Conservation (phyloP, 2,888 invertebrate species). For the Stegana nigrithorax region DNA sequence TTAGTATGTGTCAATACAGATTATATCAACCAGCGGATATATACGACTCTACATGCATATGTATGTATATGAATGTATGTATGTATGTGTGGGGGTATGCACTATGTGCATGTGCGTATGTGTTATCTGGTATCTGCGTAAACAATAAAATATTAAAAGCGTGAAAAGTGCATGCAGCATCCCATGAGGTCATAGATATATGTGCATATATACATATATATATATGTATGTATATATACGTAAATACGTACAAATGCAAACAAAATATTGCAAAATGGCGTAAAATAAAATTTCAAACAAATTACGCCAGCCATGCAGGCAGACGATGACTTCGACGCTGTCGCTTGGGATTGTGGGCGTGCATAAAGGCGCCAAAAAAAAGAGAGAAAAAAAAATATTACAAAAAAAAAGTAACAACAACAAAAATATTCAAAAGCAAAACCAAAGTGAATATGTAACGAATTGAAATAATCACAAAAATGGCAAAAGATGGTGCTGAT, state of each 20-base stretch:
- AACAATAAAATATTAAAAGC: constrained; percentile 17
- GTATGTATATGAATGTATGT: neutral
- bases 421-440: neutral
- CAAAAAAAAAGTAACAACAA: neutral
- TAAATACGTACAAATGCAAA: neutral
- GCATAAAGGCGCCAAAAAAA: no score
- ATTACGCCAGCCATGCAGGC: no score
- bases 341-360: no score
- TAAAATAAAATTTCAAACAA: constrained; percentile 7
- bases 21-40: neutral
- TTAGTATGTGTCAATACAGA: constrained; percentile 7
- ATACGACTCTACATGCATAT: neutral
- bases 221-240: neutral
- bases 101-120: neutral
- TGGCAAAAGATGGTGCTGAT: neutral
- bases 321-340: no score
- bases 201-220: neutral
- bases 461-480: constrained; percentile 2
- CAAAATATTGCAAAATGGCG: constrained; percentile 13
- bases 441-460: neutral
- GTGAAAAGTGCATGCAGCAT: neutral
- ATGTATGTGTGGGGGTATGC: neutral
- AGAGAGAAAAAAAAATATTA: no score
- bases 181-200: neutral
- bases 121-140: neutral